Evolutionary conservation across 2,888 invertebrate genomes (phyloP).

Genomic region (Sussaba pulchella): DNA sequence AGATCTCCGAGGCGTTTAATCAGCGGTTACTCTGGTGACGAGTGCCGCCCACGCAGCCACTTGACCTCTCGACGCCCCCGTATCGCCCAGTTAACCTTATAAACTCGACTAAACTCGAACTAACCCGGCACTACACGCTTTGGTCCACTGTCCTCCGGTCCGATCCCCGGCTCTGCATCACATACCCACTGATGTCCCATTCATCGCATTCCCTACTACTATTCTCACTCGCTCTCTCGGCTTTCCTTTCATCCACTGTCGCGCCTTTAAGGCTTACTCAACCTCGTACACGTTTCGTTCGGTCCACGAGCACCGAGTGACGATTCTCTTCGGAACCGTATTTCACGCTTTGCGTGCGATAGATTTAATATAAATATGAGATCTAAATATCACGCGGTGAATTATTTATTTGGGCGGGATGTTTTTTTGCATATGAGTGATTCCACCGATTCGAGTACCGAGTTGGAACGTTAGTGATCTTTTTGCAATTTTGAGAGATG

Average conservation of each 20-base stretch:
- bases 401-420: not conserved
- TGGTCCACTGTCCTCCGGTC: slow-evolving; percentile 59
- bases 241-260: slow-evolving; percentile 1
- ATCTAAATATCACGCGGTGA: slow-evolving; percentile 18
- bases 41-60: slow-evolving; percentile 82
- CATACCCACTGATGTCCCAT: slow-evolving; percentile 36
- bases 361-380: slow-evolving; percentile 15
- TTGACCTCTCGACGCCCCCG: slow-evolving; percentile 84
- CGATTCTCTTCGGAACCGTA: not conserved
- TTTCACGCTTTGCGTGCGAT: too few species aligned
- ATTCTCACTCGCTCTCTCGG: slow-evolving; percentile 1
- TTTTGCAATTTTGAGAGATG: too few species aligned
- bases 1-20: slow-evolving; percentile 74
- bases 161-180: slow-evolving; percentile 26
- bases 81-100: slow-evolving; percentile 84
- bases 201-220: slow-evolving; percentile 43
- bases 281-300: not conserved
- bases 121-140: slow-evolving; percentile 75
- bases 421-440: too few species aligned
- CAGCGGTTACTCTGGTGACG: slow-evolving; percentile 78
- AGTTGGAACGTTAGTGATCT: too few species aligned
- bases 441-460: too few species aligned
- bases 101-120: slow-evolving; percentile 82
- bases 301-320: slow-evolving; percentile 10
- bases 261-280: not conserved